Evolutionary conservation across 1,140 invertebrate genomes (phyloP).

Genomic region (Cydia amplana): DNA sequence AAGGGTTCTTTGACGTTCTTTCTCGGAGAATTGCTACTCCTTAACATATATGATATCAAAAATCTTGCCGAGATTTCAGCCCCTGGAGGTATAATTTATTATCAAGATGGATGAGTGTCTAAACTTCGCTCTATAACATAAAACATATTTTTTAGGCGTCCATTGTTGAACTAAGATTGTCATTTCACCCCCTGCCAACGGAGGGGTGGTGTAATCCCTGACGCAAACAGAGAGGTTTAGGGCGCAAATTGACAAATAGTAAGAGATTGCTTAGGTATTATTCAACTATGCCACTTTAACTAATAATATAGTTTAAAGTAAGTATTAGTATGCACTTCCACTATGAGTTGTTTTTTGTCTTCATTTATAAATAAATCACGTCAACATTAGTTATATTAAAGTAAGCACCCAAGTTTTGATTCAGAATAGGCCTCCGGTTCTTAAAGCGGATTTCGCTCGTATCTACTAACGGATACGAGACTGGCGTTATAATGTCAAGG

Average conservation of each 20-base stretch:
- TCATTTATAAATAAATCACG: not conserved
- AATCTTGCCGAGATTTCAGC: not conserved
- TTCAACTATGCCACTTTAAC: too few relatives aligned
- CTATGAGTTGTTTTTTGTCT: too few relatives aligned
- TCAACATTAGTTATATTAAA: not conserved
- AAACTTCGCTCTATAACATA: not conserved
- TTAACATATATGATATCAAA: not conserved
- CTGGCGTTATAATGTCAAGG: slow-evolving; percentile 50
- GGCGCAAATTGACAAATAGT: not conserved
- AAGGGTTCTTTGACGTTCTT: slow-evolving; percentile 23
- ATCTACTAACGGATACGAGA: slow-evolving; percentile 40
- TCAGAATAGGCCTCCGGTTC: not conserved
- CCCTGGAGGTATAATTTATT: not conserved
- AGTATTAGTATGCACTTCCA: not conserved
- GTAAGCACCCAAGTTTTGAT: not conserved
- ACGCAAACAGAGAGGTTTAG: not conserved
- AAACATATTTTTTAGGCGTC: not conserved
- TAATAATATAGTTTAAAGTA: too few relatives aligned
- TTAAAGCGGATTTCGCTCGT: slow-evolving; percentile 27
- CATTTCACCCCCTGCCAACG: not conserved
- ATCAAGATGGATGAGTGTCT: not conserved
- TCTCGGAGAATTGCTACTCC: not conserved
- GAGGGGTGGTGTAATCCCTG: not conserved
- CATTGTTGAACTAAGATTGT: not conserved
- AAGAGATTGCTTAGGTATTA: too few relatives aligned